phyloP scores from a whole-genome alignment of 2,888 invertebrate genomes.

The Acleris laterana region DNA sequence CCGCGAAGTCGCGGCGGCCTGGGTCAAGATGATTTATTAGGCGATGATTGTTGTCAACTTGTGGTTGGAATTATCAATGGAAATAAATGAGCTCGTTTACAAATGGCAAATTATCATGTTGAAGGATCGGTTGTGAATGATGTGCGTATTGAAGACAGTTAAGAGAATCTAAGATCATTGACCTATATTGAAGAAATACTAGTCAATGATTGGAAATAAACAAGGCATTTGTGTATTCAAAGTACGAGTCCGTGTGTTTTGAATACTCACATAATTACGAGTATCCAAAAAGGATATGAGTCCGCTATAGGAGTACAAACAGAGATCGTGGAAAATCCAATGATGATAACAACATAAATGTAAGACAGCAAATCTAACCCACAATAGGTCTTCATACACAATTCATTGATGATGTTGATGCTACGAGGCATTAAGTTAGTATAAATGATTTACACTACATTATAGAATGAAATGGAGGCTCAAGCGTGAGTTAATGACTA shows the following conservation, averaged over 20 bases:
- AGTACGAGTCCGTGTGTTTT: too few species aligned
- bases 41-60: slow-evolving; percentile 27
- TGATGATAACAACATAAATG: background rate
- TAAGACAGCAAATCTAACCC: background rate
- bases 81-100: slow-evolving; percentile 8
- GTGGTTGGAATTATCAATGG: slow-evolving; percentile 16
- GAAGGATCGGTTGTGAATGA: slow-evolving; percentile 3
- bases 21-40: slow-evolving; percentile 23
- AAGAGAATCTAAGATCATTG: too few species aligned
- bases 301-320: too few species aligned
- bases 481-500: slow-evolving; percentile 15
- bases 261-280: too few species aligned
- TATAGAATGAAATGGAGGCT: background rate
- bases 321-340: too few species aligned
- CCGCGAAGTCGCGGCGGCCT: slow-evolving; percentile 14
- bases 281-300: too few species aligned
- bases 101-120: slow-evolving; percentile 7
- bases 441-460: slow-evolving; percentile 12
- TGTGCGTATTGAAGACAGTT: background rate
- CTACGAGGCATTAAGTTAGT: background rate
- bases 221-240: too few species aligned
- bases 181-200: too few species aligned
- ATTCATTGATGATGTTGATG: background rate
- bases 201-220: too few species aligned
- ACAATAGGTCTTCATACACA: background rate